A percentile compares a stretch with the other conserved stretches of the same genome.
Conservation (phyloP, 2,888 invertebrate species). For the Drosophila lacicola region DNA sequence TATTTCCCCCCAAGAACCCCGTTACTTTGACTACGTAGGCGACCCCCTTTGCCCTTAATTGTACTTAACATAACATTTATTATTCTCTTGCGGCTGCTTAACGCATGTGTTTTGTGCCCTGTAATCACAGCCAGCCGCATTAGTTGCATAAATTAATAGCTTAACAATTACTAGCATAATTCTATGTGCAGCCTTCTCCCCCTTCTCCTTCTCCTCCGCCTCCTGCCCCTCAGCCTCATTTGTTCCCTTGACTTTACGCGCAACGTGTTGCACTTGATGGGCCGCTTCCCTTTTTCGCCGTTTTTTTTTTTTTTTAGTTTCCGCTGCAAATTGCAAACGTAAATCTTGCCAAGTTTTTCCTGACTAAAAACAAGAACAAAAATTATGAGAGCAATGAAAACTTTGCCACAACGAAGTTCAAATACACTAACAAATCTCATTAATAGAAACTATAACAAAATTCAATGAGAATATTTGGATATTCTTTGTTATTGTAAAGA, state of each 20-base stretch:
- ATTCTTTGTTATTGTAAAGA: no score
- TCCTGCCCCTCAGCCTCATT: conserved; percentile 5
- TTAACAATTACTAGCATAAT: conserved; percentile 51
- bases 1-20: neutral
- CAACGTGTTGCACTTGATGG: conserved; percentile 73
- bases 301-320: conserved; percentile 31
- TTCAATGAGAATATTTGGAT: no score
- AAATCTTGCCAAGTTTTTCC: conserved; percentile 63
- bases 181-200: conserved; percentile 14
- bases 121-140: conserved; percentile 19
- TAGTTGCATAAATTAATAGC: conserved; percentile 55
- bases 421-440: conserved; percentile 28
- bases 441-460: no score
- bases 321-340: conserved; percentile 64
- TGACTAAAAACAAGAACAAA: conserved; percentile 35
- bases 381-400: conserved; percentile 19
- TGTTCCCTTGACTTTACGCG: conserved; percentile 31
- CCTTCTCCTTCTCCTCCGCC: neutral
- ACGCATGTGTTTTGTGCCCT: conserved; percentile 17
- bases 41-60: neutral
- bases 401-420: conserved; percentile 14
- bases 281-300: conserved; percentile 24
- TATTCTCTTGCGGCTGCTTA: conserved; percentile 7
- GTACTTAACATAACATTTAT: conserved; percentile 1
- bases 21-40: neutral